Conservation (phyloP, 2,113 vertebrate species). For the Scopus umbretta region DNA sequence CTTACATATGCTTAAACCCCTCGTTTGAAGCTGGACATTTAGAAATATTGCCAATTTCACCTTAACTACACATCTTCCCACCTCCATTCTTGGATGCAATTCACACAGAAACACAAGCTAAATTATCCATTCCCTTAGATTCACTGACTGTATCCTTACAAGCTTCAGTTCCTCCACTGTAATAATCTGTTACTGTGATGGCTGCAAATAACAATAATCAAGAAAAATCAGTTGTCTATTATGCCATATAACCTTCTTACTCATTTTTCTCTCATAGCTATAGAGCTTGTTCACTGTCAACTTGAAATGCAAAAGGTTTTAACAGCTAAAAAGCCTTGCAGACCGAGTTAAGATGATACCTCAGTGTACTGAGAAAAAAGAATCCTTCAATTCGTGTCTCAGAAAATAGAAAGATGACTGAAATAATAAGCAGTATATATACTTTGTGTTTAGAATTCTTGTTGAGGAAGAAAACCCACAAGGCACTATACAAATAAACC, state of each 20-base stretch:
- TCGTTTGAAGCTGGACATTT: not conserved
- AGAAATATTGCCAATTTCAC: not conserved
- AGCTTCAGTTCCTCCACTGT: not conserved
- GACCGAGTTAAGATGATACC: not conserved
- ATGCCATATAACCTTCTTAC: not conserved
- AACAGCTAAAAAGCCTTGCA: not conserved
- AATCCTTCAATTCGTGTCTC: not conserved
- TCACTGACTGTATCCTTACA: not conserved
- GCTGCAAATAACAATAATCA: not conserved
- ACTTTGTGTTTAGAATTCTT: not conserved
- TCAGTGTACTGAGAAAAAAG: not conserved
- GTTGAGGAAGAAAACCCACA: not conserved
- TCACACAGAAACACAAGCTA: not conserved
- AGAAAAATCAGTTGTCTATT: not conserved
- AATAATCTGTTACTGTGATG: not conserved
- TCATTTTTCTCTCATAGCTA: not conserved
- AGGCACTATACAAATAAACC: not conserved
- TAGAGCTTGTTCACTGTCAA: not conserved
- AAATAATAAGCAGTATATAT: not conserved
- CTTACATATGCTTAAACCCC: not conserved
- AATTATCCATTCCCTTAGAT: not conserved
- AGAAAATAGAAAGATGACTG: not conserved
- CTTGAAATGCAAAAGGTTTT: not conserved
- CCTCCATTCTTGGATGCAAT: not conserved
- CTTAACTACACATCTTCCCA: not conserved